Base-by-base conservation (phyloP, 2,797 vertebrate species). In the Heterohyrax brucei region DNA sequence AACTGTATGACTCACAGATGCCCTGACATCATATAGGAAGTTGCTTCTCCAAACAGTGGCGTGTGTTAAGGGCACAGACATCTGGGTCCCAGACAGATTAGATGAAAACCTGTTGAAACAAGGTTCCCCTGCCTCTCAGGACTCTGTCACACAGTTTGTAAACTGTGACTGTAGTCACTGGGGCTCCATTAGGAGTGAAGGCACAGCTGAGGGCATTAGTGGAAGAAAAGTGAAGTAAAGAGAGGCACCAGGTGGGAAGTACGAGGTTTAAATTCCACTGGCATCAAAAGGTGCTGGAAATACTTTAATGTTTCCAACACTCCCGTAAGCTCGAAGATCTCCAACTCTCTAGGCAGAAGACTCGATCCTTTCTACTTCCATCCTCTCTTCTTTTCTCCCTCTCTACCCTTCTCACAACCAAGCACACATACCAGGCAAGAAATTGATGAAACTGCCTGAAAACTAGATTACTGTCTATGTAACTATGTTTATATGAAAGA, bases 401-500 rank as follows among this genome's bases (percentile, higher is more conserved):
- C 26, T 2, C 62, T 13, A 33, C 1, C 14, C 30, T 91, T 75
- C 33, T 91, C 10, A 24, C 8, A 48, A 24, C 16, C 39, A 79
- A 91, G 72, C 48, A 77, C 64, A 84, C 22, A 92, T 44, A 22
- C 8, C 30, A 30, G 48, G 44, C 21, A 83, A 59, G 79, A 92
- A 90, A 90, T 7, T 59, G 68, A 56, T 62, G 39, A 87, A 93
- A 75, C 6, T 88, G 53, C 59, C 70, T 48, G 76, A 90, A 48
- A 86, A 78, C 62, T 28, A 33, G 14, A 70, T 79, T 87, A 83
- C 77, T 80, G 70, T 68, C 86, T 96, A 79, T 5, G 44, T 62
- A 81, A 33, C 48, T 93, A 30, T 87, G 61, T 66, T 94, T 94
- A 90, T 85, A 53, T 64, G 62, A 72, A 5, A 78, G 30, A 84